phyloP scores from a whole-genome alignment of 1,140 invertebrate species.

The Drosophila suzukii region DNA sequence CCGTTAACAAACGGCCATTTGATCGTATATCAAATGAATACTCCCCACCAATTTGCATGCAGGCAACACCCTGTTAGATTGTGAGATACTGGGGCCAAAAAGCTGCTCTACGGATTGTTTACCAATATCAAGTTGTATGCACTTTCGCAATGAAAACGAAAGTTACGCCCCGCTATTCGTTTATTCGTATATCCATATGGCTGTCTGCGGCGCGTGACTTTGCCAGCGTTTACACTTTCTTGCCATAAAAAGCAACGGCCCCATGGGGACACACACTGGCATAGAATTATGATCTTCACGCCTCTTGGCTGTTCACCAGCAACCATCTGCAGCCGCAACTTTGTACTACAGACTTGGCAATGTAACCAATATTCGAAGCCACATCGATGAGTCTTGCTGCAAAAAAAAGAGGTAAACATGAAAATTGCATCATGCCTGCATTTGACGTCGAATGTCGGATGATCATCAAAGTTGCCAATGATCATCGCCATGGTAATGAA shows the following conservation, averaged over 20 bases:
- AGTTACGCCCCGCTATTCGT: conserved; percentile 56
- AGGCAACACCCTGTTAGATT: conserved; percentile 44
- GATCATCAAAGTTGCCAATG: conserved; percentile 30
- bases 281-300: conserved; percentile 80
- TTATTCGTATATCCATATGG: conserved; percentile 1
- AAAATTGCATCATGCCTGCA: conserved; percentile 65
- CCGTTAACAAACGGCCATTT: conserved; percentile 30
- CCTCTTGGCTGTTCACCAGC: conserved; percentile 44
- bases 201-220: conserved; percentile 63
- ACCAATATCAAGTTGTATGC: conserved; percentile 75
- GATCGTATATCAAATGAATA: conserved; percentile 35
- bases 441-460: conserved; percentile 23
- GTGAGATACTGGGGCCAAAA: conserved; percentile 48
- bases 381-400: conserved; percentile 45
- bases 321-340: conserved; percentile 9
- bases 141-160: conserved; percentile 83
- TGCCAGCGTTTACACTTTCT: conserved; percentile 72
- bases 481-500: conserved; percentile 55
- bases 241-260: conserved; percentile 55
- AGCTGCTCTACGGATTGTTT: conserved; percentile 46
- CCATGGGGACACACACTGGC: conserved; percentile 19
- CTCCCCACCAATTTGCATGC: conserved; percentile 47
- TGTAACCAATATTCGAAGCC: conserved; percentile 77
- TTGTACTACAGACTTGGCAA: conserved; percentile 61
- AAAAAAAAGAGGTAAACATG: conserved; percentile 13